These are phyloP conservation scores for Ophonus ardosiacus DNA, from an alignment of 2,888 invertebrate genomes.

Conservation along the genomic window DNA sequence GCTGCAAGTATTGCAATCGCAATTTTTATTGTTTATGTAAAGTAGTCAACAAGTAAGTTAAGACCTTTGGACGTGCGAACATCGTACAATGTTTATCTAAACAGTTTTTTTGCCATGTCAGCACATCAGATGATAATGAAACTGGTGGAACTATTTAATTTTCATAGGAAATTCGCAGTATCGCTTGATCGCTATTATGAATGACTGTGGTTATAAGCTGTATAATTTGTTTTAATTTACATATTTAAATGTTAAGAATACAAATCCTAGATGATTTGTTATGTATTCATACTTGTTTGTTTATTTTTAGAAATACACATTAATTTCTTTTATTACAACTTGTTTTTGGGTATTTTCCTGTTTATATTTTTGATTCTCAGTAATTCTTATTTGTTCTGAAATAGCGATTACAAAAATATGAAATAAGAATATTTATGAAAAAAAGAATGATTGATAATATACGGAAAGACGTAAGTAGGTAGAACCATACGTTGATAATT, in stretches of 20 bases:
- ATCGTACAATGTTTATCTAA: constrained; percentile 47
- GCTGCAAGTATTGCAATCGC: constrained; percentile 14
- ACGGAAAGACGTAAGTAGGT: constrained; percentile 13
- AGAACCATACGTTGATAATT: constrained; percentile 12
- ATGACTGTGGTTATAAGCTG: constrained; percentile 11
- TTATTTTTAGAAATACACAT: constrained; percentile 3
- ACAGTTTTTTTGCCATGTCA: constrained; percentile 54
- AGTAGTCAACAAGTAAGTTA: constrained; percentile 49
- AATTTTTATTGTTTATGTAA: constrained; percentile 52
- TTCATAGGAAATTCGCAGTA: constrained; percentile 34
- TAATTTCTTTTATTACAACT: constrained; percentile 1
- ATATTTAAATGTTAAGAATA: not conserved
- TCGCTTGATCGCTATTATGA: constrained; percentile 18
- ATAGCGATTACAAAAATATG: not conserved
- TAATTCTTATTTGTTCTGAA: constrained; percentile 12
- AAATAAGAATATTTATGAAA: not conserved
- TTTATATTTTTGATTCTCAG: not conserved
- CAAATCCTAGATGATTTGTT: not conserved
- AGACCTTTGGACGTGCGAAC: constrained; percentile 58
- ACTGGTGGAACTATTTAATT: constrained; percentile 11
- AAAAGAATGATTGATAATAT: not conserved
- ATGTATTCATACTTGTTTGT: not conserved
- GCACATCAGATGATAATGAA: constrained; percentile 41
- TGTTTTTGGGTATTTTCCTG: constrained; percentile 28
- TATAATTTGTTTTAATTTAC: not conserved